Evolutionary conservation across 2,888 invertebrate genomes (phyloP), one percentile per base, ranked within the genome.

Genomic region (Acleris literana): DNA sequence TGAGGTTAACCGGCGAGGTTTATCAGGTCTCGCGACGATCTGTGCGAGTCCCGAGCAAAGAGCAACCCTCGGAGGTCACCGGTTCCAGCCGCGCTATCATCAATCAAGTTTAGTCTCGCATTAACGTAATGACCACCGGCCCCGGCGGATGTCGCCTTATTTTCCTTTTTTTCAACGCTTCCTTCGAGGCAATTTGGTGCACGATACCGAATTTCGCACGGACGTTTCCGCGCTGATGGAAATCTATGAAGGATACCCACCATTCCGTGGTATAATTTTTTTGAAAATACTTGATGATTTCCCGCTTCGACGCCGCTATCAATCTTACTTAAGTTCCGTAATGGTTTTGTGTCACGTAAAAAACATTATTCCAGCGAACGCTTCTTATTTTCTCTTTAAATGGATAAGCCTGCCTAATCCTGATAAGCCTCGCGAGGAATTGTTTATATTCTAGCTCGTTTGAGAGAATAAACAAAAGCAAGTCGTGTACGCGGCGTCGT

Each of bases 21-120:
- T 58, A 58, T 64, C 61, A 18, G 43, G 18, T 43, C 46, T 44
- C 29, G 22, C 16, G 22, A 16, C 11, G 9, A 25, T 49, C 20
- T 59, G 48, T 39, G 46, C 33, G 54, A 54, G 55, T 49, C 55
- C 25, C 60, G 39, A 46, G 49, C 57, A 65, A 62, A 65, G 65
- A 65, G 65, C 68, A 68, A 68, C 58, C 57, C 44, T 44, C 39
- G 72, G 75, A 70, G 82, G 78, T 81, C 82, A 80, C 78, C 81
- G 78, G 76, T 82, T 82, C 78, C 74, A 46, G 73, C 73, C 76
- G 74, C 71, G 72, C 72, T 74, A 83, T 86, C 90, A 92, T 92
- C 90, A 88, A 92, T 92, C 92, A 92, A 89, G 90, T 92, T 92
- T 92, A 92, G 88, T 90, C 90, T 87, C 90, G 87, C 92, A 91